Evolutionary conservation across 2,113 vertebrate genomes (phyloP), one percentile per base, ranked within the genome.

Genomic region (Mormoops blainvillei): DNA sequence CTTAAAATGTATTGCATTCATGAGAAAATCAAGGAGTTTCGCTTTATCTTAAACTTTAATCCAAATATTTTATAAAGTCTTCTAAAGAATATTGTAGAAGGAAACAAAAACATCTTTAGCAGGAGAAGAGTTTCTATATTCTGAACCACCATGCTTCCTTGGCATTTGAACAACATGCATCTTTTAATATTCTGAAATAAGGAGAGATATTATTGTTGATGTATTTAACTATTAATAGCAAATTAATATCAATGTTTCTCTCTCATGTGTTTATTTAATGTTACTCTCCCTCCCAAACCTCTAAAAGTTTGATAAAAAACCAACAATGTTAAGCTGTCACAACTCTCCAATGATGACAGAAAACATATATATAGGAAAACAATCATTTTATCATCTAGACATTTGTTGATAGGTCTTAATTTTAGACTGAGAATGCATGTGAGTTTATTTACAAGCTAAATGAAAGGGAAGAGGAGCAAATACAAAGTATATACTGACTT

Each of bases 161-260:
- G 18, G 48, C 43, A 33, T 65, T 85, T 68, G 70, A 26, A 18
- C 58, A 81, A 85, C 87, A 61, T 38, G 24, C 4, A 94, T 65
- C 10, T 87, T 92, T 74, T 43, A 89, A 41, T 83, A 92, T 94
- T 97, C 70, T 94, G 43, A 89, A 87, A 92, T 84, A 91, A 93
- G 11, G 28, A 68, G 3, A 93, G 56, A 73, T 89, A 31, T 88
- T 88, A 81, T 14, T 41, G 16, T 31, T 88, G 19, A 77, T 48
- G 70, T 92, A 96, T 67, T 87, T 94, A 94, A 80, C 9, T 90
- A 85, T 68, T 77, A 89, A 84, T 4, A 65, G 36, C 65, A 56
- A 68, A 54, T 84, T 80, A 78, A 19, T n/a, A 88, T 31, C 61
- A 63, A 63, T 31, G 31, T 70, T 95, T 92, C 20, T 94, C 12